These are phyloP conservation scores for Silurus meridionalis DNA, from an alignment of 2,113 vertebrate genomes.

Conservation along the genomic window DNA sequence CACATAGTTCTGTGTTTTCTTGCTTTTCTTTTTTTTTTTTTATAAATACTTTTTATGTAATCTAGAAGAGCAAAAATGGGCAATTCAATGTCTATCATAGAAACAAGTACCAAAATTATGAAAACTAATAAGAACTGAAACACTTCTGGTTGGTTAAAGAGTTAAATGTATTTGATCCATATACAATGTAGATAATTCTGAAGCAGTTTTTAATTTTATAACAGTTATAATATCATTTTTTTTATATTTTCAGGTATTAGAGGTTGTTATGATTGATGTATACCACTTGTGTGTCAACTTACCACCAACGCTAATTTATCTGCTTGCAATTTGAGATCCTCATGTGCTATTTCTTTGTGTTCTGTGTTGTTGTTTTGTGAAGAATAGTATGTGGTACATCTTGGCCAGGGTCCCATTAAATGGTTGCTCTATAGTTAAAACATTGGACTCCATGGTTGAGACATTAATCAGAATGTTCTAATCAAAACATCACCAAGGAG, in stretches of 20 bases:
- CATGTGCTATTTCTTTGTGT: background rate
- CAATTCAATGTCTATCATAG: background rate
- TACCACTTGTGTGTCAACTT: background rate
- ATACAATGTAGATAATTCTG: background rate
- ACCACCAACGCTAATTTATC: background rate
- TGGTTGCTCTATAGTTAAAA: too few species aligned
- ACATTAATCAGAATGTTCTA: too few species aligned
- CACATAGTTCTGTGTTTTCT: conserved; percentile 16
- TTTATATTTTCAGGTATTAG: background rate
- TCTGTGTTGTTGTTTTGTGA: background rate
- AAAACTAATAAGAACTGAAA: background rate
- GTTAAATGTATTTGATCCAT: background rate
- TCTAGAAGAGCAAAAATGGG: background rate
- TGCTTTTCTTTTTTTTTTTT: conserved; percentile 8
- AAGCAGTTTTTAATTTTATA: background rate
- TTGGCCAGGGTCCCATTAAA: background rate
- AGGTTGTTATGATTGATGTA: background rate
- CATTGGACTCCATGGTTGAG: too few species aligned
- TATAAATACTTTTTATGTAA: conserved; percentile 1
- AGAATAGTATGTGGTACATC: background rate
- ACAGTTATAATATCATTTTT: background rate
- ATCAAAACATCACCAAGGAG: too few species aligned
- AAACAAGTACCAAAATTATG: background rate
- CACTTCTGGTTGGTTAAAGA: background rate
- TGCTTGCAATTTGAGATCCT: background rate